Evolutionary conservation across 1,140 invertebrate species (phyloP), one percentile per base, ranked within the genome.

Genomic region (Olivierus martensii): DNA sequence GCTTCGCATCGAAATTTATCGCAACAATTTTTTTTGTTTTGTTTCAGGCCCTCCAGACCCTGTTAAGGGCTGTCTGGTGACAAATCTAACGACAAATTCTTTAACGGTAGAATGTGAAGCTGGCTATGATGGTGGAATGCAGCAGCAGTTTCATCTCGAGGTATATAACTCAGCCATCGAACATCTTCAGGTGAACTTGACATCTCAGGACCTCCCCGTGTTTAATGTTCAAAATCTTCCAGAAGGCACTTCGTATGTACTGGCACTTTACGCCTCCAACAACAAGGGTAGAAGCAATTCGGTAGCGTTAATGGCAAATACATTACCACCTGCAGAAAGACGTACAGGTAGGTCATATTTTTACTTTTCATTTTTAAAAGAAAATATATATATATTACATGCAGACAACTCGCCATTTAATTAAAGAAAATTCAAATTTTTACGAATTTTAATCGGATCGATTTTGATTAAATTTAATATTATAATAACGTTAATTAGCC

Each of bases 11-110:
- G 28, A 28, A 28, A 28, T 28, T 28, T 28, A 43, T 17, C 41
- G 41, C 41, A 43, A 43, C 41, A 43, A 43, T 43, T 18, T 43
- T 43, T 12, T 39, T 39, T 12, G 38, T 39, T 39, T 17, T 18
- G 41, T 21, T n/a, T 21, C 35, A 66, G 65, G 62, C 4, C 59
- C 83, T 35, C 87, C 87, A 3, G 81, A 81, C 57, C 75, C 85
- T 3, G 71, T 87, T 45, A 78, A 79, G 19, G 90, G 90, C 67
- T 92, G 87, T 70, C 85, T 85, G 0, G 77, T 90, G 12, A 76
- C 81, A 48, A 91, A 91, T 67, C 85, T 87, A 65, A 89, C 84
- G 47, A 76, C 79, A 51, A 83, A 88, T 61, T 81, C 84, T 1
- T 66, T 87, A 46, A 75, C 81, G 59, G 78, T 87, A 15, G 79